Percentiles rank a stretch among this genome's conserved stretches.
phyloP scores from a whole-genome alignment of 2,797 vertebrate species.

The Sebastolobus altivelis region DNA sequence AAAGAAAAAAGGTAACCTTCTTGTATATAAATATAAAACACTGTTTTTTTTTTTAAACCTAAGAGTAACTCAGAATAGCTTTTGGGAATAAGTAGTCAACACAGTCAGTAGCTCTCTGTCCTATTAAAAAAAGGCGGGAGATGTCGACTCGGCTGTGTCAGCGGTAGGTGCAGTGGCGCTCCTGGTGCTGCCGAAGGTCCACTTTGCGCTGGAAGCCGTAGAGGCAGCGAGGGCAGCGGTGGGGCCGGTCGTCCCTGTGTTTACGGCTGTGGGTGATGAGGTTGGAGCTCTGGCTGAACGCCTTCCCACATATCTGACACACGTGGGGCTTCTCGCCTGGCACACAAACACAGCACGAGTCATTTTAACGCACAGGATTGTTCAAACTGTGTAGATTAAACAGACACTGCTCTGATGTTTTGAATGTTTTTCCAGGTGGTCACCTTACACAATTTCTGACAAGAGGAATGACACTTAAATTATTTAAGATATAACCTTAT shows the following conservation, averaged over 20 bases:
- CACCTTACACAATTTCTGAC: background rate
- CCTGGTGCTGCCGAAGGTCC: slow-evolving; percentile 80
- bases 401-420: background rate
- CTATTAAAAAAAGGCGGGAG: background rate
- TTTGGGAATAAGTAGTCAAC: background rate
- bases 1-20: background rate
- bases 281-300: slow-evolving; percentile 90
- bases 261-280: slow-evolving; percentile 90
- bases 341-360: slow-evolving; percentile 26
- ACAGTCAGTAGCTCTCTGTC: slow-evolving; percentile 5
- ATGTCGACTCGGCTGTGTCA: background rate
- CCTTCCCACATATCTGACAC: slow-evolving; percentile 87
- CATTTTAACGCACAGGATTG: background rate
- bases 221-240: slow-evolving; percentile 75
- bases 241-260: slow-evolving; percentile 79
- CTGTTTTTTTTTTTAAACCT: background rate
- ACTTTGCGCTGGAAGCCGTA: slow-evolving; percentile 77
- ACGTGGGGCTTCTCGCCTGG: slow-evolving; percentile 88
- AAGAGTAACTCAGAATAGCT: background rate
- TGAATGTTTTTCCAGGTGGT: background rate
- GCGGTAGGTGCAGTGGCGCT: slow-evolving; percentile 64
- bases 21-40: slow-evolving; percentile 12
- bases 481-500: background rate
- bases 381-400: background rate
- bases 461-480: background rate